Percentiles rank a stretch among this genome's conserved stretches.
Evolutionary conservation across 2,797 vertebrate species (phyloP).

Genomic region (Eptatretus atami): DNA sequence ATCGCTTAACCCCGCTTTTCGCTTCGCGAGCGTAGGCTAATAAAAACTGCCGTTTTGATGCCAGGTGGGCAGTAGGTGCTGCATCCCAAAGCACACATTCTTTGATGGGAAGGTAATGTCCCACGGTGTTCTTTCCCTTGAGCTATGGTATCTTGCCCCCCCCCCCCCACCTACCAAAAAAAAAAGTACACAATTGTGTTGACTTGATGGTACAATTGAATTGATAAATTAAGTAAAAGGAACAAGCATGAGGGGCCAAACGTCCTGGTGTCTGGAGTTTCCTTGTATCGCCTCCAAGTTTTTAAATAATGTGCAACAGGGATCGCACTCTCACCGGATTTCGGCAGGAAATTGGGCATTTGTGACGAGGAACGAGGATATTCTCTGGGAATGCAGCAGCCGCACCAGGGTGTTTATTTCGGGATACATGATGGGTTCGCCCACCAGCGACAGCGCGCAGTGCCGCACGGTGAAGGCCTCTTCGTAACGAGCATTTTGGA

Average conservation of each 20-base stretch:
- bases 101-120: no score
- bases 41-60: no score
- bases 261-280: background rate
- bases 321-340: conserved; percentile 27
- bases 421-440: conserved; percentile 83
- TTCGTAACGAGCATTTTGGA: conserved; percentile 29
- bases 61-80: no score
- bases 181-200: no score
- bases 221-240: background rate
- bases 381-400: conserved; percentile 31
- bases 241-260: background rate
- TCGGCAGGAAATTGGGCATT: conserved; percentile 67
- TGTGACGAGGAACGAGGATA: conserved; percentile 77
- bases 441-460: conserved; percentile 64
- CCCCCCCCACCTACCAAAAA: no score
- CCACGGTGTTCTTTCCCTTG: no score
- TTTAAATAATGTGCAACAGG: background rate
- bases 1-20: no score
- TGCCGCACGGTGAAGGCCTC: conserved; percentile 42
- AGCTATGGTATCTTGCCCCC: no score
- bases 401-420: conserved; percentile 48
- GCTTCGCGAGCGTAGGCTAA: no score
- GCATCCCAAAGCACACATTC: no score
- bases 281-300: background rate
- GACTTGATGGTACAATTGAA: no score